A percentile compares a stretch with the other conserved stretches of the same genome.
These are phyloP conservation scores for Dendropsophus ebraccatus DNA, from an alignment of 2,113 vertebrate species.

Conservation along the genomic window DNA sequence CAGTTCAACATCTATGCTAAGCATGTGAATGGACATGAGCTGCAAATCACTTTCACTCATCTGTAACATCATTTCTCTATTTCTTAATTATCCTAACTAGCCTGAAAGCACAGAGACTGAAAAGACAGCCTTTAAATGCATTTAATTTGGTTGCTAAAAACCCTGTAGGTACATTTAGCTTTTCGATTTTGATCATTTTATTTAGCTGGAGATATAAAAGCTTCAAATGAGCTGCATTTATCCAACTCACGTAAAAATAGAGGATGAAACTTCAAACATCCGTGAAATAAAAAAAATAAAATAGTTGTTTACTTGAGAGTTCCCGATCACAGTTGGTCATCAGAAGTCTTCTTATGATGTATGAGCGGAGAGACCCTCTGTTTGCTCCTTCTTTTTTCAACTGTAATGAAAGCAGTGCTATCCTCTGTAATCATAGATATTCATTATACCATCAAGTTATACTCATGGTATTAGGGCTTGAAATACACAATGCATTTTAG, in stretches of 20 bases:
- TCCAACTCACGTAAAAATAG: neutral
- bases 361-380: constrained; percentile 6
- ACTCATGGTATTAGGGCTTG: neutral
- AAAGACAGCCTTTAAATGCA: neutral
- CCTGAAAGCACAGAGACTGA: constrained; percentile 20
- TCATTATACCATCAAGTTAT: neutral
- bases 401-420: constrained; percentile 6
- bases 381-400: constrained; percentile 15
- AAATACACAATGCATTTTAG: neutral
- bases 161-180: constrained; percentile 30
- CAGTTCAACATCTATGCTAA: neutral
- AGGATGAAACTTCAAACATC: neutral
- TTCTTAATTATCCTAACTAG: constrained; percentile 30
- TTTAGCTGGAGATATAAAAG: constrained; percentile 5
- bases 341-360: constrained; percentile 25
- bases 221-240: constrained; percentile 20
- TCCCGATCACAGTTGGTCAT: constrained; percentile 22
- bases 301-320: constrained; percentile 27
- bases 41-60: constrained; percentile 21
- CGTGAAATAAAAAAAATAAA: constrained; percentile 19
- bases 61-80: neutral
- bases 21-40: constrained; percentile 5
- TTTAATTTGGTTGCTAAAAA: constrained; percentile 25
- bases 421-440: constrained; percentile 7
- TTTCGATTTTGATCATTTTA: constrained; percentile 3